Evolutionary conservation across 1,140 invertebrate genomes (phyloP), one percentile per base, ranked within the genome.

Genomic region (Intoshia linei): DNA sequence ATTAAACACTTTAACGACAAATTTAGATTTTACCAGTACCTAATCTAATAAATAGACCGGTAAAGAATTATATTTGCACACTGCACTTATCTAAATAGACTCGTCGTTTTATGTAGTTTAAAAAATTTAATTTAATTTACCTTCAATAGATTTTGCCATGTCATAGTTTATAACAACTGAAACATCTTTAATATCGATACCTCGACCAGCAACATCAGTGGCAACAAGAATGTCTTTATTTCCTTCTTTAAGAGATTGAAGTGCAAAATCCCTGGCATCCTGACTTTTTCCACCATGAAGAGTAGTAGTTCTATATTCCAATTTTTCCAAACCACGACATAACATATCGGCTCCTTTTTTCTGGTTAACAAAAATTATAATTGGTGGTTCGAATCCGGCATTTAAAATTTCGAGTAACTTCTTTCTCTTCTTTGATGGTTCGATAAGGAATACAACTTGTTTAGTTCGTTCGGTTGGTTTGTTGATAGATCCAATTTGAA

Each of bases 291-390:
- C 90, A 62, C 90, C 90, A 52, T 98, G 90, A 38, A 98, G 61
- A 6, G 84, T 92, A 52, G 75, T 79, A 1, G 83, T 76, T 57
- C 79, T 90, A 63, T 75, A 84, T 10, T 81, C 78, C 44, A 93
- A 66, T 62, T 95, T 95, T 54, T 92, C 81, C 47, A 98, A 61
- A 30, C 79, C 77, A 59, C 83, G 83, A 23, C 83, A 83, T 51
- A 98, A 61, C 1, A 95, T 72, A 62, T 98, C 90, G 1, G 83
- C 90, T 42, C 84, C 87, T 61, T 93, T 95, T 68, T 95, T 95
- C 60, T 98, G 84, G 58, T 98, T 98, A 43, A 98, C 90, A 50
- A 98, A 98, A 48, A 98, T 93, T 47, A 98, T 95, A 35, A 98
- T 73, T 1, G 90, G 90, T 3, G 83, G 83, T 51, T 83, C 77